These are phyloP conservation scores for Pygoscelis adeliae DNA, from an alignment of 2,113 vertebrate species.

Conservation along the genomic window DNA sequence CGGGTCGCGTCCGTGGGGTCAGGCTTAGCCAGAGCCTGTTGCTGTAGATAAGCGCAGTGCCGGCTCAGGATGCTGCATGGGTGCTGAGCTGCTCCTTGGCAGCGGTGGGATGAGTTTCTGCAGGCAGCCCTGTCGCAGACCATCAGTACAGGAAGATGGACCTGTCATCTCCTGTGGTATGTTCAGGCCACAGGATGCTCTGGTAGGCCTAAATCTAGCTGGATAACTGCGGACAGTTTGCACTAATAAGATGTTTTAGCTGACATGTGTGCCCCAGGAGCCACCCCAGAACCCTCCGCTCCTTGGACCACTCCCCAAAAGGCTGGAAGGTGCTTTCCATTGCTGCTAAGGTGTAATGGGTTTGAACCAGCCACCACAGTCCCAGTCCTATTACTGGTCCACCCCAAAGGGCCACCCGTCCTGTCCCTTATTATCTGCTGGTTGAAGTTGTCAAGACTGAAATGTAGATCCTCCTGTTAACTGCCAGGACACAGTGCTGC, in stretches of 20 bases:
- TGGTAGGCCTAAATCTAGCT: not conserved
- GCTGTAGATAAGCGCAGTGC: rapidly evolving
- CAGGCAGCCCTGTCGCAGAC: not conserved
- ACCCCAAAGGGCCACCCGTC: not conserved
- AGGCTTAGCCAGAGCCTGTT: not conserved
- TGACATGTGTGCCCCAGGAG: not conserved
- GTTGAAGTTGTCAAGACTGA: not conserved
- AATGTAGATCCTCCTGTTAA: not conserved
- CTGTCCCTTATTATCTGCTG: not conserved
- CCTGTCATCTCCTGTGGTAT: not conserved
- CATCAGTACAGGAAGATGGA: not conserved
- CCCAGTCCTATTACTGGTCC: not conserved
- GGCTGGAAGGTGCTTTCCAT: not conserved
- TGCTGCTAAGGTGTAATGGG: not conserved
- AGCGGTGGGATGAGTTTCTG: not conserved
- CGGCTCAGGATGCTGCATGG: not conserved
- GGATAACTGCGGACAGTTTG: not conserved
- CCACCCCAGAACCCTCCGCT: not conserved
- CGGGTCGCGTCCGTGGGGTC: rapidly evolving
- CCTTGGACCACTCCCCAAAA: not conserved
- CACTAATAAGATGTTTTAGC: not conserved
- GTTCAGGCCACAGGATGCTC: not conserved
- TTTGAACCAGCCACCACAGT: not conserved
- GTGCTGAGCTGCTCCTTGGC: not conserved
- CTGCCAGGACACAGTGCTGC: not conserved